A percentile compares a stretch with the other conserved stretches of the same genome.
These are phyloP conservation scores for Clistopyga incitator DNA, from an alignment of 2,888 invertebrate genomes.

Conservation along the genomic window DNA sequence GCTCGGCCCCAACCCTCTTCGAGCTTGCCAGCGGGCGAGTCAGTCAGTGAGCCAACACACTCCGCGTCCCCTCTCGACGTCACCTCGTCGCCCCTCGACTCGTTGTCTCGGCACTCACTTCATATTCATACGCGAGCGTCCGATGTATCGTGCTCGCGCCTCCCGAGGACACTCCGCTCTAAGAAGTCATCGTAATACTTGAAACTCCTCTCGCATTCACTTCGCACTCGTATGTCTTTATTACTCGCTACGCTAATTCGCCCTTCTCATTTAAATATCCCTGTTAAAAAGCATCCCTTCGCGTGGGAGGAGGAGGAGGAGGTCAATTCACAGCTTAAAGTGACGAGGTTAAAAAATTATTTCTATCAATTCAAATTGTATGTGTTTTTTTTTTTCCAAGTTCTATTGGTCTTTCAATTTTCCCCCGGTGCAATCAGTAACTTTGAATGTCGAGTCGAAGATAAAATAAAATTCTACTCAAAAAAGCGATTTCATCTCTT, in stretches of 20 bases:
- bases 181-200: conserved; percentile 15
- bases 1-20: conserved; percentile 46
- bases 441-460: background rate
- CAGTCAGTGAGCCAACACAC: conserved; percentile 48
- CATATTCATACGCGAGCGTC: conserved; percentile 56
- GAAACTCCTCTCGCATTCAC: background rate
- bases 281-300: no score
- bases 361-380: no score
- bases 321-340: no score
- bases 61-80: conserved; percentile 50
- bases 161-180: conserved; percentile 39
- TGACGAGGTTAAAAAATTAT: no score
- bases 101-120: conserved; percentile 49
- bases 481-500: background rate
- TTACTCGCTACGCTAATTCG: background rate
- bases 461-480: background rate
- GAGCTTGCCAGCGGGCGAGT: conserved; percentile 38
- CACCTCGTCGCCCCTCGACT: conserved; percentile 25
- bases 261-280: background rate
- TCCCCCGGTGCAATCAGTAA: background rate
- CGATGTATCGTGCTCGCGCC: conserved; percentile 52
- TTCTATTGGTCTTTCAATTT: no score
- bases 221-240: background rate
- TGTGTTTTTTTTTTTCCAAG: no score
- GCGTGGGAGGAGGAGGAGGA: no score